These are phyloP conservation scores for Zosterops borbonicus DNA, from an alignment of 2,113 vertebrate species.

Conservation along the genomic window DNA sequence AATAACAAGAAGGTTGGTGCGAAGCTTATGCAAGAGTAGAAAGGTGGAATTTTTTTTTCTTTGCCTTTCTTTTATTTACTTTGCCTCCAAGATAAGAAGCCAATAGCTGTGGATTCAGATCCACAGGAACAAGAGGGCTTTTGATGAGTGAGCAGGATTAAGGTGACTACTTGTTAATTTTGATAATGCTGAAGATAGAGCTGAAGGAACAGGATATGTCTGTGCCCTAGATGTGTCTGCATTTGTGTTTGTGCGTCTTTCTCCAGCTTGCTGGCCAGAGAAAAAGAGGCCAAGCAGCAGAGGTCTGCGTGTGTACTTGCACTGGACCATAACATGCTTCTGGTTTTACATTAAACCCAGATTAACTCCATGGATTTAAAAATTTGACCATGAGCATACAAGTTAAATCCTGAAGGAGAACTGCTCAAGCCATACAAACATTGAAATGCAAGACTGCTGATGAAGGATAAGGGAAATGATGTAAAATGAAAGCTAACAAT, in stretches of 20 bases:
- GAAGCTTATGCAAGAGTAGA: neutral
- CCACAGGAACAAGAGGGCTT: neutral
- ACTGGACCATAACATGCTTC: neutral
- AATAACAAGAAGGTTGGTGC: neutral
- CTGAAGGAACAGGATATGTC: neutral
- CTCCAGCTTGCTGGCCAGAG: neutral
- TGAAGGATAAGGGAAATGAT: neutral
- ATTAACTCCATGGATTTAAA: neutral
- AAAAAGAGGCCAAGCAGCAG: neutral
- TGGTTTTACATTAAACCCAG: neutral
- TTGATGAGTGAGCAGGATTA: neutral
- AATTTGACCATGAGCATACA: neutral
- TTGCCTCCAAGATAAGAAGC: neutral
- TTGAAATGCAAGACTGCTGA: neutral
- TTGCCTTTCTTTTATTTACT: neutral
- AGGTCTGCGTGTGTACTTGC: neutral
- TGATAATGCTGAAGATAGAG: neutral
- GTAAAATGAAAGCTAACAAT: neutral
- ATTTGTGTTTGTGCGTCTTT: neutral
- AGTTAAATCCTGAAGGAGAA: neutral
- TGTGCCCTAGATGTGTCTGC: neutral
- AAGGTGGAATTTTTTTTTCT: neutral
- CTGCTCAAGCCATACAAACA: neutral
- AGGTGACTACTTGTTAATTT: neutral
- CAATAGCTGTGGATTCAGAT: fast-evolving